Conservation (phyloP, 2,113 vertebrate species). For the Axis porcinus region DNA sequence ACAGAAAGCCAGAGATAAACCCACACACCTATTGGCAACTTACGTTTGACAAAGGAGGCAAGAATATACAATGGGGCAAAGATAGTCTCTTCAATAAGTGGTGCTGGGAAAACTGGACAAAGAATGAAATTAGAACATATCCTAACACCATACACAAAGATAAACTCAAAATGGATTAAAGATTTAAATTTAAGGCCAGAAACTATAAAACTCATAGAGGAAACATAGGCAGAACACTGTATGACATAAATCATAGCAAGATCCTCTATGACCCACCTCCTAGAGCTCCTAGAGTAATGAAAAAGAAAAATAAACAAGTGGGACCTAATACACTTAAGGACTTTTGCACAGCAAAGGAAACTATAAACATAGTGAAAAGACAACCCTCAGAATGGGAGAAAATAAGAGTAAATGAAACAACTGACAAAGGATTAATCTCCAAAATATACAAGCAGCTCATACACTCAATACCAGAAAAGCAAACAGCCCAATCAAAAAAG, state of each 20-base stretch:
- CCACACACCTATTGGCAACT: background rate
- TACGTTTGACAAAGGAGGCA: background rate
- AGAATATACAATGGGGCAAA: background rate
- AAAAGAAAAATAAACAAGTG: background rate
- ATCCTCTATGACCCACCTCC: background rate
- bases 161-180: background rate
- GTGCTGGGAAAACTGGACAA: background rate
- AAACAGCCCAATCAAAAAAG: background rate
- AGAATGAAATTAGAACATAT: background rate
- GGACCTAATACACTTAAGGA: background rate
- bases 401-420: background rate
- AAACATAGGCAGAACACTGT: background rate
- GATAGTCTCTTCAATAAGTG: background rate
- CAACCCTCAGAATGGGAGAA: background rate
- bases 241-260: background rate
- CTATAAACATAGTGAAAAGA: background rate
- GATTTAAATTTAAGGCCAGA: background rate
- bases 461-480: background rate
- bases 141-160: background rate
- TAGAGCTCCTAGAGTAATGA: background rate
- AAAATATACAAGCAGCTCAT: background rate
- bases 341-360: background rate
- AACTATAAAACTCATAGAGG: background rate
- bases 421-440: background rate
- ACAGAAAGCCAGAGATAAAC: background rate